phyloP scores from a whole-genome alignment of 2,888 invertebrate genomes.

The Megastigmus dorsalis region DNA sequence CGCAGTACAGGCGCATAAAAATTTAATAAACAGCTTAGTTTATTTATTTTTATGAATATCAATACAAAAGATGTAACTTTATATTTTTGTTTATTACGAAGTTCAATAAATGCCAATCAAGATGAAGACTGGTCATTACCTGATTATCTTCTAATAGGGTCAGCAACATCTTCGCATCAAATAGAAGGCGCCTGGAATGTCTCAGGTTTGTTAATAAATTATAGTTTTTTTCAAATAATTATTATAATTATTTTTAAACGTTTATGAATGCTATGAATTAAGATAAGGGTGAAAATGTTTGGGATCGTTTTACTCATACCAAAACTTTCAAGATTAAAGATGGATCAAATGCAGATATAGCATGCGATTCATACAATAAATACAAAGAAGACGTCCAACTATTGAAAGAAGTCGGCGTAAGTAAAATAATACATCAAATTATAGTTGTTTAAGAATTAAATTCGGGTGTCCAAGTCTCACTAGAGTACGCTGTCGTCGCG shows the following conservation, averaged over 20 bases:
- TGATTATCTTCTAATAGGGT: constrained; percentile 32
- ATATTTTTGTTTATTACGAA: constrained; percentile 62
- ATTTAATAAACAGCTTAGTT: no score
- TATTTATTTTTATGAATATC: no score
- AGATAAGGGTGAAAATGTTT: constrained; percentile 81
- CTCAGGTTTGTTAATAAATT: background rate
- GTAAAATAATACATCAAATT: no score
- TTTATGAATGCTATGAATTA: constrained; percentile 41
- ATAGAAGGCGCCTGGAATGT: constrained; percentile 42
- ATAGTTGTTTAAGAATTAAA: no score
- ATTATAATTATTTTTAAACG: background rate
- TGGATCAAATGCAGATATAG: constrained; percentile 79
- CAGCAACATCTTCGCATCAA: constrained; percentile 21
- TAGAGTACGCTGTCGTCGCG: no score
- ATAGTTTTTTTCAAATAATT: background rate
- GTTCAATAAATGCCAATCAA: background rate
- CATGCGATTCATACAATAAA: constrained; percentile 82
- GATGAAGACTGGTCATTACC: constrained; percentile 55
- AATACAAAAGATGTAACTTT: no score
- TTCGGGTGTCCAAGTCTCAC: no score
- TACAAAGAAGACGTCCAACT: constrained; percentile 75
- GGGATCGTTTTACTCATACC: constrained; percentile 77
- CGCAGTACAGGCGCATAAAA: no score
- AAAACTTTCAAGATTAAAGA: constrained; percentile 77
- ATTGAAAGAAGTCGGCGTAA: constrained; percentile 47